phyloP scores from a whole-genome alignment of 2,888 invertebrate genomes.

The Isotomurus palustris region DNA sequence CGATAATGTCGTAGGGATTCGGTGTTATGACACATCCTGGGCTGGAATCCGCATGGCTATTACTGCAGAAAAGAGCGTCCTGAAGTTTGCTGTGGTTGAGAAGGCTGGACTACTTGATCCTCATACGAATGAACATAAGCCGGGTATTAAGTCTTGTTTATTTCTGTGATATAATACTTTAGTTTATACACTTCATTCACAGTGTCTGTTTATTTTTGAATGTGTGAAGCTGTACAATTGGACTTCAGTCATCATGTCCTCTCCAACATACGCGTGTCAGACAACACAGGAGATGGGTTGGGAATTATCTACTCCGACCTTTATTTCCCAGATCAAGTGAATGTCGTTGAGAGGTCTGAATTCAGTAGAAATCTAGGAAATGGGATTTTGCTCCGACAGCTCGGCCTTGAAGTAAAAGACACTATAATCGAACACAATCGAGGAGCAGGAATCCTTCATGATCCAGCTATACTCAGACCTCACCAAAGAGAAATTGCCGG shows the following conservation, averaged over 20 bases:
- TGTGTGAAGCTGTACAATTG: constrained; percentile 65
- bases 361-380: constrained; percentile 79
- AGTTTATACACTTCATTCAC: background rate
- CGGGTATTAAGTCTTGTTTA: constrained; percentile 51
- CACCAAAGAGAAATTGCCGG: constrained; percentile 89
- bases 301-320: constrained; percentile 92
- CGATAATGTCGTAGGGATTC: constrained; percentile 77
- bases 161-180: background rate
- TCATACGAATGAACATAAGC: constrained; percentile 75
- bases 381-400: constrained; percentile 82
- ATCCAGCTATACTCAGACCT: constrained; percentile 75
- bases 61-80: constrained; percentile 75
- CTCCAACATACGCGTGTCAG: constrained; percentile 59
- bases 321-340: constrained; percentile 75
- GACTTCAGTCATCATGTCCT: constrained; percentile 58
- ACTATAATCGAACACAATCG: constrained; percentile 77
- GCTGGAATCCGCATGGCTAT: constrained; percentile 88
- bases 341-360: constrained; percentile 76
- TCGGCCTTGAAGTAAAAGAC: constrained; percentile 74
- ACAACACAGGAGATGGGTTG: constrained; percentile 88
- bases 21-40: constrained; percentile 89
- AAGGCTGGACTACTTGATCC: constrained; percentile 71
- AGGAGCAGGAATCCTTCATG: constrained; percentile 83
- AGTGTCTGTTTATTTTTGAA: constrained; percentile 3
- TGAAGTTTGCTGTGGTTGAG: constrained; percentile 83